Base-by-base conservation (phyloP, 1,140 invertebrate genomes). In the Trichomalopsis sarcophagae region DNA sequence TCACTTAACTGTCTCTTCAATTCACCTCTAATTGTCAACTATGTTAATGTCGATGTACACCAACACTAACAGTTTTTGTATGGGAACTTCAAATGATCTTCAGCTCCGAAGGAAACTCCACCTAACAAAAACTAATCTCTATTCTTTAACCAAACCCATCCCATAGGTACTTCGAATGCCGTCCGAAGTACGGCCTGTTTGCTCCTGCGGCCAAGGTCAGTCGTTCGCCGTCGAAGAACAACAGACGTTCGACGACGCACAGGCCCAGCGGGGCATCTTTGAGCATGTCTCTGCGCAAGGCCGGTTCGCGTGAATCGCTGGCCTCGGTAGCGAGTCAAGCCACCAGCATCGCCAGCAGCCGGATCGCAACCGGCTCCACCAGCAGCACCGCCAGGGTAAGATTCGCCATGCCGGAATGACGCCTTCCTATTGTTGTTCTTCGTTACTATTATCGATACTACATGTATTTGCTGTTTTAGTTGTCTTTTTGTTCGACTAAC, bases 151-250 rank as follows among this genome's bases (percentile, higher is more conserved):
- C 77, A 85, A 71, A 23, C 17, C 40, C n/a, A 76, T 40, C 40
- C n/a, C 87, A 93, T 94, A 98, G 98, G 94, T 99, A 99, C 94
- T 99, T 99, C 94, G 96, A 97, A 87, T 99, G 98, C 92, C 95
- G 95, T 84, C 96, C 97, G 27, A 97, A 97, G 89, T 97, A 97
- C 92, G 99, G 98, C 2, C 94, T 99, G 44, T 99, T 99, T 94
- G 97, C 98, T 10, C 98, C 98, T 1, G 92, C 96, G 33, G 95
- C 96, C 89, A 98, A 98, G 94, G 97, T 98, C 73, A 96, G 95
- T 87, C 95, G 96, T 76, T 97, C 97, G 74, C 97, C 96, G 50
- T 96, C 95, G n/a, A 96, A 95, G 91, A 94, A 95, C 88, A 95
- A 95, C 91, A 90, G 91, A 81, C 93, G 95, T 83, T 96, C 95